A percentile compares a stretch with the other conserved stretches of the same genome.
Conservation (phyloP, 2,113 vertebrate genomes). For the Apistogramma diplotaenia region DNA sequence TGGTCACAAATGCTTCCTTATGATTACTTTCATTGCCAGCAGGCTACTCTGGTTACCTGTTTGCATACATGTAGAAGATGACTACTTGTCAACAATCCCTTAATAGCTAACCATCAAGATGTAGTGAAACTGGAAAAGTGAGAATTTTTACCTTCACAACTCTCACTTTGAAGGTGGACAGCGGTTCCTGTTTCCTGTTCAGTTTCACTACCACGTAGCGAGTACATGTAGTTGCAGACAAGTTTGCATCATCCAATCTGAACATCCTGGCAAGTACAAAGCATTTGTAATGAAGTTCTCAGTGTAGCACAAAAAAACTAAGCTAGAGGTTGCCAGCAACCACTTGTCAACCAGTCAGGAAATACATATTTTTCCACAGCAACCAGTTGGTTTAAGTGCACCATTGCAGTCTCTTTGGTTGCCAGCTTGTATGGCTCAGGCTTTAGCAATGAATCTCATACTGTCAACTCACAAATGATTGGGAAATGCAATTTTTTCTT, state of each 20-base stretch:
- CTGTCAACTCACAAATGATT: neutral
- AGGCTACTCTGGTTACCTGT: neutral
- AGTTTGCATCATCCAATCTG: neutral
- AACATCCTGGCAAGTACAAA: neutral
- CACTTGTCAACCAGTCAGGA: neutral
- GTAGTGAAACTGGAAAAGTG: neutral
- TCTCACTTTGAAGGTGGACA: too few relatives aligned
- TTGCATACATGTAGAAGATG: neutral
- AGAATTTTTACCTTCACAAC: too few relatives aligned
- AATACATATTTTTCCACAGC: neutral
- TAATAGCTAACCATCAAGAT: neutral
- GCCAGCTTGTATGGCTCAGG: neutral
- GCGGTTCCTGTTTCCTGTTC: too few relatives aligned
- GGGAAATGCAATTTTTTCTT: neutral
- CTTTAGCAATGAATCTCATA: neutral
- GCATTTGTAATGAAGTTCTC: neutral
- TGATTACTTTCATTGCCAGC: neutral
- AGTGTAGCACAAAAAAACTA: neutral
- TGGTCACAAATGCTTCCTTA: neutral
- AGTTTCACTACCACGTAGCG: too few relatives aligned
- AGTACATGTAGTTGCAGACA: neutral
- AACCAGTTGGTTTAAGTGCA: neutral
- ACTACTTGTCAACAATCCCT: neutral
- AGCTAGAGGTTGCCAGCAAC: neutral
- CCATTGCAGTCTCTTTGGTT: neutral